Base-by-base conservation (phyloP, 2,797 vertebrate genomes). In the Hyperoplus immaculatus region DNA sequence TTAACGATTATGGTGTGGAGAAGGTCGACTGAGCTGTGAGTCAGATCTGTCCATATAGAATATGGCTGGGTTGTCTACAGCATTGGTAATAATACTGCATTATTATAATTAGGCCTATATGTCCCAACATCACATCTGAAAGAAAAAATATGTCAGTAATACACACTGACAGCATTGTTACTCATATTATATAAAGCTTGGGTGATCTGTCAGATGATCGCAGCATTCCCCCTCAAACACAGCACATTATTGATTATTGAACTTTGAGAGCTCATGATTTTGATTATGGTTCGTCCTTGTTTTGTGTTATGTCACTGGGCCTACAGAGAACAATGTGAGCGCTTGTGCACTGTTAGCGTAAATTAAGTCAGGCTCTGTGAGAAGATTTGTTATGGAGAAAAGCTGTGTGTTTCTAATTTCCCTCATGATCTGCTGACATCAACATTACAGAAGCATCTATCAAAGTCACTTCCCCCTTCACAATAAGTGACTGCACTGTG, bases 391-490 rank as follows among this genome's bases (percentile, higher is more conserved):
- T 59, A 3, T 0, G 7, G 75, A 81, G 63, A 77, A 57, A 54
- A 81, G 67, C 46, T 1, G 56, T 60, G 75, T 59, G 75, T 85
- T 87, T 90, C 69, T 83, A 77, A 90, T 90, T 90, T 57, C 42
- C 82, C 80, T 79, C 75, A 72, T 83, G 85, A 88, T 85, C 64
- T 71, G 54, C 75, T 62, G 83, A 92, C 83, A 84, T 88, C 81
- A 75, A 77, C 81, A 71, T 86, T 75, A 81, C 77, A 81, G 68
- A 57, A 77, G 85, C 61, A 42, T 77, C 13, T n/a, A 68, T 87
- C 72, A 70, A 56, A 85, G 81, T 82, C 55, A 61, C 75, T 80
- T 81, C 74, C 71, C 56, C 47, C n/a, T 72, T 80, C 59, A 42
- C 75, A 53, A 80, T 87, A 81, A 84, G 54, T 88, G 81, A 63